Evolutionary conservation across 2,113 vertebrate genomes (phyloP).

Genomic region (Laticauda laticaudata): DNA sequence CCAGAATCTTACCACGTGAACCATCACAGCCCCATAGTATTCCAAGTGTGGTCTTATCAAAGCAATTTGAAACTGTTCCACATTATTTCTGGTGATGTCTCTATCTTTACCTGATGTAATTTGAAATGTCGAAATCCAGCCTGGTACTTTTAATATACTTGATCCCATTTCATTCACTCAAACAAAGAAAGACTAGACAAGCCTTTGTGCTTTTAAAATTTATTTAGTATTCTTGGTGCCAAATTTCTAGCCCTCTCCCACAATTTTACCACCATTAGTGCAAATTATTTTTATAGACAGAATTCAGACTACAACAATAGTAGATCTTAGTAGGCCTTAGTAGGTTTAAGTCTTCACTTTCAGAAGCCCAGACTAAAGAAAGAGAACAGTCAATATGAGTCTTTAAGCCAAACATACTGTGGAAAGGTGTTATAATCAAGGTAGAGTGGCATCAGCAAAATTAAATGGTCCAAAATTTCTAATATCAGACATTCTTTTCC

Average conservation of each 20-base stretch:
- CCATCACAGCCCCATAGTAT: neutral
- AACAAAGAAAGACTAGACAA: neutral
- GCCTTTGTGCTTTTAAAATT: neutral
- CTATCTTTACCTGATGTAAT: neutral
- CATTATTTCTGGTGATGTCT: neutral
- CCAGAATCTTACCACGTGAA: too few relatives aligned
- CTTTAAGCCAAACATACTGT: neutral
- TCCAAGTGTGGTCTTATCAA: neutral
- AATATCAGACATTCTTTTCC: neutral
- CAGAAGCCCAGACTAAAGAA: neutral
- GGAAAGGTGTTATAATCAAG: neutral
- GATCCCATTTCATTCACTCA: neutral
- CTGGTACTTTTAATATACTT: neutral
- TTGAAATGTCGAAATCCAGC: neutral
- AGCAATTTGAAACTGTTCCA: neutral
- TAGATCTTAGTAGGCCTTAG: neutral
- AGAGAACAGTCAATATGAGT: rapidly evolving
- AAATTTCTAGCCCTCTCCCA: conserved; percentile 28
- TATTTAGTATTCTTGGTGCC: neutral
- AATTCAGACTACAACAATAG: conserved; percentile 19
- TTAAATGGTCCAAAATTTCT: neutral
- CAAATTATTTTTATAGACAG: conserved; percentile 40
- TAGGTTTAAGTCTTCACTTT: neutral
- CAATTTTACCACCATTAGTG: conserved; percentile 44
- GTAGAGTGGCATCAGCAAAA: neutral